Base-by-base conservation (phyloP, 2,888 invertebrate species). In the Drosophila mimica region DNA sequence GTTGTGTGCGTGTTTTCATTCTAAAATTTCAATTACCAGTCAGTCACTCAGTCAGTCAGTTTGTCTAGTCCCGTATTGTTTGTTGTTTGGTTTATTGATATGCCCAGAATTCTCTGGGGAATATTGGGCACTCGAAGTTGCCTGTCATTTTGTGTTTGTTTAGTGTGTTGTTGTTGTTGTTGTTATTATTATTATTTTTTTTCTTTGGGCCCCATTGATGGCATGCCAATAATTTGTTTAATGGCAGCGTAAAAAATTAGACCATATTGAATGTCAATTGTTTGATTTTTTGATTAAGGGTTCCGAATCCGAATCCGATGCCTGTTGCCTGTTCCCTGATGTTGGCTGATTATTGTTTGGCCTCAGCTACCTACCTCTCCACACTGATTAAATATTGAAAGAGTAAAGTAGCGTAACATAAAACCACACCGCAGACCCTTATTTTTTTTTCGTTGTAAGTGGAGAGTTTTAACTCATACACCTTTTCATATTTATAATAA, bases 191-290 rank as follows among this genome's bases (percentile, higher is more conserved):
- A 17, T 0, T 30, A 5, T 30, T 13, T 3, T 46, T 46, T 7
- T 15, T 8, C 46, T 25, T 46, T 31, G 8, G 38, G 33, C 48
- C 43, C 54, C 63, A 59, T 75, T 69, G 75, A 75, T 68, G 70
- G 51, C 58, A 78, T 70, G 76, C 82, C 88, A 83, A 90, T 91
- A 91, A 90, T 90, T 91, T 91, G 91, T 87, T 82, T 90, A 90
- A 90, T 90, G 90, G 91, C 74, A 90, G 89, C 91, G 82, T 89
- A 90, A 87, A 86, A 92, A 91, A 91, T 91, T 91, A 88, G 90
- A 88, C 89, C 88, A 90, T 91, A 92, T 92, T 90, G 92, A 90
- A 91, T 91, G 90, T 91, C 91, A 91, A 91, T 91, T 92, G 91
- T 91, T 92, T 91, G 91, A 91, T 83, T 91, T 90, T 90, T 84